Evolutionary conservation across 2,113 vertebrate genomes (phyloP), one percentile per base, ranked within the genome.

Genomic region (Oxygymnocypris stewartii): DNA sequence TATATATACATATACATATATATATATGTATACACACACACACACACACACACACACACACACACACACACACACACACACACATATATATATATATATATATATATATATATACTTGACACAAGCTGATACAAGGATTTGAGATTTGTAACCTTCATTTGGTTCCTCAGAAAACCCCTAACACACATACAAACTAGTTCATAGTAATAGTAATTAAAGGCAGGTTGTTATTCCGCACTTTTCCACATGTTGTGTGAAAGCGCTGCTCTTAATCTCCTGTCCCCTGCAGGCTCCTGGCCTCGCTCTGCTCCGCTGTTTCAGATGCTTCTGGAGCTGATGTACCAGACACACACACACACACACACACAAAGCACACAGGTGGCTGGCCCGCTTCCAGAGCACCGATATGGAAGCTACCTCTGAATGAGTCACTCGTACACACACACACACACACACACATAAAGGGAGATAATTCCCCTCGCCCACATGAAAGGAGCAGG

Each of bases 401-500:
- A 89, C 90, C 91, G 91, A 90, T 92, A 92, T 88, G 92, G 94
- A 93, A 93, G 86, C 85, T 71, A 23, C 92, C 91, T 89, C 93
- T 91, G 90, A 92, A 92, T 88, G 90, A 93, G 93, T 93, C 89
- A 86, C 75, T 75, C 84, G 54, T 73, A 74, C 75, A 61, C 88
- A 83, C 49, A 11, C 37, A 87, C 14, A 87, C n/a, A n/a, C 83
- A 31, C 87, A 82, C 74, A 25, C 74, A 91, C 31, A 89, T 82
- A 93, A 89, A 90, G 87, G 88, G 92, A 92, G 91, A 42, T 90
- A 93, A 94, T 95, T 94, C 93, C 92, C 87, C 93, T 91, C 73
- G 92, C 94, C 95, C 96, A 96, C 96, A 96, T 96, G 88, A 97
- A 97, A 97, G 96, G 82, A 31, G 88, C 88, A 91, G 92, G 93